These are phyloP conservation scores for Caenorhabditis elegans DNA, from an alignment of 1,140 invertebrate genomes.

Conservation along the genomic window WBcel235 BX284605.5:9403501-9404000, in stretches of 20 bases:
- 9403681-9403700: constrained; percentile 63
- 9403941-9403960: constrained; percentile 45
- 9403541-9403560: background rate
- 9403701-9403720: constrained; percentile 41
- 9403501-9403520: too few relatives aligned
- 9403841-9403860: too few relatives aligned
- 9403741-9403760: too few relatives aligned
- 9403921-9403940: constrained; percentile 36
- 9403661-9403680: constrained; percentile 65
- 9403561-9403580: constrained; percentile 39
- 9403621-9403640: constrained; percentile 54
- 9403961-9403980: constrained; percentile 47
- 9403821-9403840: too few relatives aligned
- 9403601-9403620: constrained; percentile 36
- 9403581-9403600: constrained; percentile 38
- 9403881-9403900: background rate
- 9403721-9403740: background rate
- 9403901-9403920: constrained; percentile 27
- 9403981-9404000: constrained; percentile 56
- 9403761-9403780: too few relatives aligned
- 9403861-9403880: too few relatives aligned
- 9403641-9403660: constrained; percentile 52
- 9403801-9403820: too few relatives aligned
- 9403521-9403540: too few relatives aligned
- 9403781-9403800: too few relatives aligned